phyloP scores from a whole-genome alignment of 2,113 vertebrate species.

The Mystacornis crossleyi region DNA sequence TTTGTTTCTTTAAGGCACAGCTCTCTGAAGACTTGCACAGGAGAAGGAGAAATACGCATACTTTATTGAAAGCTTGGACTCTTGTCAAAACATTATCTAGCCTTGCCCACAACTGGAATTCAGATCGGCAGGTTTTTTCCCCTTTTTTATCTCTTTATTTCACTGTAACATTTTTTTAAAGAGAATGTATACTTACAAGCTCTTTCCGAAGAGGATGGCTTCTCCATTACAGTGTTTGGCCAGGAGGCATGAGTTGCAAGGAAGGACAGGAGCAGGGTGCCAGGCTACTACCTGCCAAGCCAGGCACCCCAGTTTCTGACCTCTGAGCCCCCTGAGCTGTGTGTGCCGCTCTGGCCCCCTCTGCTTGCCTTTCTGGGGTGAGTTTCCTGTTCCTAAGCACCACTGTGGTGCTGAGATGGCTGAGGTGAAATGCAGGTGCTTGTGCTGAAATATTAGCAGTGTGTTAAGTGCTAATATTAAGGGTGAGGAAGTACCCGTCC shows the following conservation, averaged over 20 bases:
- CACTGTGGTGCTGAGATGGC: no score
- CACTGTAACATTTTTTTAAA: background rate
- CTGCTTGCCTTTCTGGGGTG: background rate
- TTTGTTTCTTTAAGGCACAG: background rate
- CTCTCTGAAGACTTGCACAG: background rate
- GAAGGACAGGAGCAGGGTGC: background rate
- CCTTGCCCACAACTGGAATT: conserved; percentile 50
- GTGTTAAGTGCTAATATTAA: background rate
- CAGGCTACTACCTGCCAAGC: background rate
- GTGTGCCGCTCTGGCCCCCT: background rate
- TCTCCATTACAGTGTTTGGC: accelerated
- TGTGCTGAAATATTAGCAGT: background rate
- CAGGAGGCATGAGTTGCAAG: background rate
- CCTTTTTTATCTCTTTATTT: background rate
- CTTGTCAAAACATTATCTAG: conserved; percentile 30
- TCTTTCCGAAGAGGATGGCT: background rate
- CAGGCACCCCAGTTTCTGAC: accelerated
- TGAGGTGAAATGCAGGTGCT: background rate
- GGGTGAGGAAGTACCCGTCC: background rate
- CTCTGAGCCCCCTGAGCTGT: background rate
- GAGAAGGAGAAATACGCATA: background rate
- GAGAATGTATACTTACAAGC: background rate
- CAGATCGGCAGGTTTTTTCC: background rate
- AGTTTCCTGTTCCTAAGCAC: background rate
- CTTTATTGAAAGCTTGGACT: conserved; percentile 26